phyloP scores from a whole-genome alignment of 2,888 invertebrate genomes.

The Argyresthia goedartella region DNA sequence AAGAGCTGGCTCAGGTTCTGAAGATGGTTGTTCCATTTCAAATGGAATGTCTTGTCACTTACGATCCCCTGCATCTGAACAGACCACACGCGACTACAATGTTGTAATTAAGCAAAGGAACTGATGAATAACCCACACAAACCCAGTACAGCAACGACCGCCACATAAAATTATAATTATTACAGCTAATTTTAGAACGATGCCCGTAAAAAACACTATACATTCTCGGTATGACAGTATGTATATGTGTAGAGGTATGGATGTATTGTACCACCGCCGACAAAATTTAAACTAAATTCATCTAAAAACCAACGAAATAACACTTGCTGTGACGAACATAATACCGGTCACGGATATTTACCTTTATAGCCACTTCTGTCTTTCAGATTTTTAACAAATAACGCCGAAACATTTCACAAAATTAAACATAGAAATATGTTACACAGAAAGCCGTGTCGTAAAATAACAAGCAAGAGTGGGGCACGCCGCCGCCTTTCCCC shows the following conservation, averaged over 20 bases:
- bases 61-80: conserved; percentile 70
- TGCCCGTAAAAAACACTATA: conserved; percentile 72
- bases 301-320: conserved; percentile 43
- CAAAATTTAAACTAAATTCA: conserved; percentile 62
- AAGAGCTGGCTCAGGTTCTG: conserved; percentile 79
- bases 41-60: conserved; percentile 76
- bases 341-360: conserved; percentile 47
- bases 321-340: conserved; percentile 28
- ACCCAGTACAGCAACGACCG: conserved; percentile 62
- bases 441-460: conserved; percentile 73
- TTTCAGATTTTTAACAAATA: conserved; percentile 66
- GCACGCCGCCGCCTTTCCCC: conserved; percentile 71
- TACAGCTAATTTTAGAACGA: conserved; percentile 72
- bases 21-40: conserved; percentile 81
- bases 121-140: conserved; percentile 55
- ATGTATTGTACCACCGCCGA: conserved; percentile 51
- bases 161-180: conserved; percentile 72
- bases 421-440: conserved; percentile 65
- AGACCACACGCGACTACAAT: conserved; percentile 19
- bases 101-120: conserved; percentile 30
- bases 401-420: conserved; percentile 71
- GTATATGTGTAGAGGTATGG: conserved; percentile 55
- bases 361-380: conserved; percentile 59
- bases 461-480: conserved; percentile 65
- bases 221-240: conserved; percentile 71